These are phyloP conservation scores for Strongylocentrotus purpuratus DNA, from an alignment of 35 echinoderm and acorn worm species.

Conservation along the genomic window DNA sequence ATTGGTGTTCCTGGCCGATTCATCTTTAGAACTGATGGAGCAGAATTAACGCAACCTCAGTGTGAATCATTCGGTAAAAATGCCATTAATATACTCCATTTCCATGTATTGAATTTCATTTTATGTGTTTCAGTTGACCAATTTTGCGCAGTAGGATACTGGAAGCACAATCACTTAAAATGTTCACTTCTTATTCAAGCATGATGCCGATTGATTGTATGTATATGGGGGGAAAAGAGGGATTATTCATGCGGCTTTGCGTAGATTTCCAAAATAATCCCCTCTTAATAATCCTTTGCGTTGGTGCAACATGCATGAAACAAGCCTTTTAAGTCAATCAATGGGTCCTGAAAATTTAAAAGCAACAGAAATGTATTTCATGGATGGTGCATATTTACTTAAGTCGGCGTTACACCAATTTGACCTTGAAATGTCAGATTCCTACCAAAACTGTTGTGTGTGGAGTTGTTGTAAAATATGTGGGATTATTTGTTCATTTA, in stretches of 20 bases:
- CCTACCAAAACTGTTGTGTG: neutral
- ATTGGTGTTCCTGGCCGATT: constrained; percentile 65
- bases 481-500: no score
- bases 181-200: neutral
- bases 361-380: neutral
- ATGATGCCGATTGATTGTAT: neutral
- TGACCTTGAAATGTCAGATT: neutral
- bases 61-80: neutral
- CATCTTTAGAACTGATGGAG: constrained; percentile 61
- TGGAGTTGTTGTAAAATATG: neutral
- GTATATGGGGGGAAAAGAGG: neutral
- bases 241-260: neutral
- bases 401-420: neutral
- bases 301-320: neutral
- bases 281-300: neutral
- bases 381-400: neutral
- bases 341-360: neutral
- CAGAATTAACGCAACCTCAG: neutral
- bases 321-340: neutral
- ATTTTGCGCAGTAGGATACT: neutral
- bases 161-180: neutral
- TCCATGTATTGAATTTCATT: neutral
- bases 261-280: neutral
- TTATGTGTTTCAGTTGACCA: neutral
- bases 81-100: neutral